Base-by-base conservation (phyloP, 2,113 vertebrate genomes). In the Prinia subflava region DNA sequence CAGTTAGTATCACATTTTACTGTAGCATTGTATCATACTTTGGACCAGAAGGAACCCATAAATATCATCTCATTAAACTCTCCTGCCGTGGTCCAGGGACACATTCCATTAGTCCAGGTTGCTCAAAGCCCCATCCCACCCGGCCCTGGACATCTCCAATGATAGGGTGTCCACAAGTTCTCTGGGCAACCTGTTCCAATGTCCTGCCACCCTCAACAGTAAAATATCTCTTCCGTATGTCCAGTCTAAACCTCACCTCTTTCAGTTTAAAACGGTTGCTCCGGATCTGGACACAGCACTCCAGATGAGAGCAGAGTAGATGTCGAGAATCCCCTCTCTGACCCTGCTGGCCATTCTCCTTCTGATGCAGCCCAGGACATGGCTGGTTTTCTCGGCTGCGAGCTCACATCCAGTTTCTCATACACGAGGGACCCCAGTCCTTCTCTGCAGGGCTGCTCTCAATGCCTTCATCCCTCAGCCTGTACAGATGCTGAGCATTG, bases 31-130 rank as follows among this genome's bases (percentile, higher is more conserved):
- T 30, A 42, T 20, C 57, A 35, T 35, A 31, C 15, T 65, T 87
- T 63, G 42, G 18, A 57, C 69, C 0, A 0, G 21, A 83, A 65
- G 24, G 25, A n/a, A 17, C 10, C 15, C 24, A 8, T 75, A 7
- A 56, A 70, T 25, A 28, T 56, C 4, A 37, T 60, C 23, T 39
- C 4, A 10, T 44, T 85, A 16, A 81, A 14, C 5, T 15, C 3
- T 10, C 2, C 13, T 60, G 15, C 33, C 19, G 4, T 77, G n/a
- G 13, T 39, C 35, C 21, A 64, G 27, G 39, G 16, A 9, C 27
- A 53, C 2, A 2, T 83, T 65, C 17, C 27, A 22, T 21, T 24
- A 30, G 9, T 78, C 3, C 23, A 62, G 7, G 11, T 63, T 68
- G 28, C 27, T 41, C 28, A 77, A 53, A 85, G n/a, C 10, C 42